Evolutionary conservation across 2,113 vertebrate genomes (phyloP).

Genomic region (Irena cyanogastra): DNA sequence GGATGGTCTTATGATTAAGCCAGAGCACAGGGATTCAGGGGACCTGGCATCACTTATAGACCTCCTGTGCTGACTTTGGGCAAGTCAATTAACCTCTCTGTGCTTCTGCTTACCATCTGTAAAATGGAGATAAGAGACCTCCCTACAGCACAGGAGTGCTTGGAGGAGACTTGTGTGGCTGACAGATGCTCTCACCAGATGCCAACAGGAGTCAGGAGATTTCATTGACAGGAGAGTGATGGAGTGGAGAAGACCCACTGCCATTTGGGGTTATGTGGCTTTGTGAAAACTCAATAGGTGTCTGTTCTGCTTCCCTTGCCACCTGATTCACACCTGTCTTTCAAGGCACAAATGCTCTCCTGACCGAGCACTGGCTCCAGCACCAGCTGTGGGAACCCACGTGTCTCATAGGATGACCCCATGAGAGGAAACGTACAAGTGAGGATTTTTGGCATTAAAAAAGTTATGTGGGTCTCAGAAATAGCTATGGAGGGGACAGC

Average conservation of each 20-base stretch:
- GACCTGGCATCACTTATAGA: neutral
- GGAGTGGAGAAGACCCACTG: conserved; percentile 36
- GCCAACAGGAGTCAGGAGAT: conserved; percentile 20
- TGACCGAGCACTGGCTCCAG: accelerated
- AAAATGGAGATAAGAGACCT: conserved; percentile 47
- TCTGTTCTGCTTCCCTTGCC: neutral
- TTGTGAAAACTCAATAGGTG: conserved; percentile 45
- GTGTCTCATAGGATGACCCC: neutral
- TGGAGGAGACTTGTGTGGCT: neutral
- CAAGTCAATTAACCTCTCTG: conserved; percentile 60
- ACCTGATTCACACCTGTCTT: conserved; percentile 1
- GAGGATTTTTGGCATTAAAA: neutral
- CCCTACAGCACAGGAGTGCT: neutral
- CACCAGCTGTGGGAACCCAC: neutral
- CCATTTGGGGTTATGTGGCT: conserved; percentile 11
- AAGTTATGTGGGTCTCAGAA: neutral
- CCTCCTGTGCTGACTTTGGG: conserved; percentile 26
- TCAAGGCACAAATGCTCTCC: neutral
- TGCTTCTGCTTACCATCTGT: conserved; percentile 33
- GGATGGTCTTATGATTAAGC: conserved; percentile 41
- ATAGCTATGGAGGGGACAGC: neutral
- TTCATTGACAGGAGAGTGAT: conserved; percentile 40
- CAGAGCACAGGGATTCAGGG: neutral
- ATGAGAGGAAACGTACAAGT: neutral
- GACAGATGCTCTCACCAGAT: conserved; percentile 36